These are phyloP conservation scores for Digitonthophagus gazella DNA, from an alignment of 2,888 invertebrate species.

Conservation along the genomic window DNA sequence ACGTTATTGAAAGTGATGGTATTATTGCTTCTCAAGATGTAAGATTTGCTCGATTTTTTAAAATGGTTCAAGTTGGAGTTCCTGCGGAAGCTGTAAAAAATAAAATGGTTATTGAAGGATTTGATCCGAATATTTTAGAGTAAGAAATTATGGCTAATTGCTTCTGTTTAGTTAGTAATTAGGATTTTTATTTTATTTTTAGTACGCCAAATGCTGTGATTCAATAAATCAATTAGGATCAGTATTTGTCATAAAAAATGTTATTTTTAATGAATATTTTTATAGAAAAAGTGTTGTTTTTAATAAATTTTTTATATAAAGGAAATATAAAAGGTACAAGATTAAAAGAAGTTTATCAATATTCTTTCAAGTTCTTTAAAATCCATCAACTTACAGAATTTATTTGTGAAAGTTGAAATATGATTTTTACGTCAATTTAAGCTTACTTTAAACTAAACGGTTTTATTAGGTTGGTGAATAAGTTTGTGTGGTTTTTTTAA, in stretches of 20 bases:
- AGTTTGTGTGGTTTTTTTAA: too few relatives aligned
- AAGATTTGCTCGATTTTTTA: conserved; percentile 75
- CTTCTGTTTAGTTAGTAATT: not conserved
- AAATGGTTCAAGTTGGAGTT: conserved; percentile 88
- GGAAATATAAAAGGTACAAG: too few relatives aligned
- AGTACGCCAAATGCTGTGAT: conserved; percentile 43
- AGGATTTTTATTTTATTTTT: conserved; percentile 31
- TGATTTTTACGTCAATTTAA: too few relatives aligned
- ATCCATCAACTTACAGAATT: too few relatives aligned
- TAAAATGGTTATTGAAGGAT: conserved; percentile 81
- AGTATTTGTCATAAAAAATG: not conserved
- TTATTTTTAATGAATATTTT: not conserved
- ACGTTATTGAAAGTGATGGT: conserved; percentile 34
- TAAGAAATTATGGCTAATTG: conserved; percentile 45
- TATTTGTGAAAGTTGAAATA: too few relatives aligned
- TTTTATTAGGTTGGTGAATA: too few relatives aligned
- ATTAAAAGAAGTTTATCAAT: too few relatives aligned
- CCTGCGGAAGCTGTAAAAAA: conserved; percentile 77
- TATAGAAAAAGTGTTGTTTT: not conserved
- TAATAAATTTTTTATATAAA: too few relatives aligned
- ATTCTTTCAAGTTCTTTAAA: too few relatives aligned
- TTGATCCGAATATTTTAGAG: conserved; percentile 72
- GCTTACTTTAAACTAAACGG: too few relatives aligned
- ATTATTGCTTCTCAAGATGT: conserved; percentile 58
- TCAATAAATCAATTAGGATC: conserved; percentile 28